phyloP scores from a whole-genome alignment of 1,140 invertebrate genomes.

The Papilio polytes region DNA sequence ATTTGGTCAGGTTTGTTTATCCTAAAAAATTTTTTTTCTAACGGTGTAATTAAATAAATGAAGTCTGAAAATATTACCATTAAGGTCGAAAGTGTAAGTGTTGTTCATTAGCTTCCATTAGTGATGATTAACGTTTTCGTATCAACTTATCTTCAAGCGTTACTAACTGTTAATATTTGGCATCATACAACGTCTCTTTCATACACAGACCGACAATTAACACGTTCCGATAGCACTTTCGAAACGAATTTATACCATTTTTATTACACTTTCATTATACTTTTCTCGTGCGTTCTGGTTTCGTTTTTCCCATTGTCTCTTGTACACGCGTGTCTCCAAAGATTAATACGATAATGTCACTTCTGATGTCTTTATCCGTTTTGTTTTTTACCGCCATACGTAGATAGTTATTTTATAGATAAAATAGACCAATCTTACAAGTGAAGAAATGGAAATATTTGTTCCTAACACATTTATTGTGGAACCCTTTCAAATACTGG shows the following conservation, averaged over 20 bases:
- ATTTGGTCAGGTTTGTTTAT: too few species aligned
- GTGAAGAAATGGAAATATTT: too few species aligned
- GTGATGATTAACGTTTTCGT: conserved; percentile 4
- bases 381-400: neutral
- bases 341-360: conserved; percentile 24
- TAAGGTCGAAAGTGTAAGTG: conserved; percentile 12
- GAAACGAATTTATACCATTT: conserved; percentile 39
- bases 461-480: too few species aligned
- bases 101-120: conserved; percentile 3
- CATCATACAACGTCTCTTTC: conserved; percentile 29
- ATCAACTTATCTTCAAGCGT: neutral
- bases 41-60: neutral
- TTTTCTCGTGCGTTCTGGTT: conserved; percentile 18
- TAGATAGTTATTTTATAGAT: neutral
- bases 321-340: neutral
- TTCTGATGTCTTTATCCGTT: neutral
- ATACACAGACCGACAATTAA: conserved; percentile 34
- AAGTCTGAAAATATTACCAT: neutral
- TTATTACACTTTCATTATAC: conserved; percentile 30
- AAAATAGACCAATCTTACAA: too few species aligned
- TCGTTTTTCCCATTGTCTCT: conserved; percentile 33
- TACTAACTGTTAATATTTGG: conserved; percentile 8
- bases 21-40: neutral
- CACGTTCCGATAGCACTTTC: conserved; percentile 33
- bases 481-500: too few species aligned